Evolutionary conservation across 2,113 vertebrate genomes (phyloP).

Genomic region (Phycodurus eques): DNA sequence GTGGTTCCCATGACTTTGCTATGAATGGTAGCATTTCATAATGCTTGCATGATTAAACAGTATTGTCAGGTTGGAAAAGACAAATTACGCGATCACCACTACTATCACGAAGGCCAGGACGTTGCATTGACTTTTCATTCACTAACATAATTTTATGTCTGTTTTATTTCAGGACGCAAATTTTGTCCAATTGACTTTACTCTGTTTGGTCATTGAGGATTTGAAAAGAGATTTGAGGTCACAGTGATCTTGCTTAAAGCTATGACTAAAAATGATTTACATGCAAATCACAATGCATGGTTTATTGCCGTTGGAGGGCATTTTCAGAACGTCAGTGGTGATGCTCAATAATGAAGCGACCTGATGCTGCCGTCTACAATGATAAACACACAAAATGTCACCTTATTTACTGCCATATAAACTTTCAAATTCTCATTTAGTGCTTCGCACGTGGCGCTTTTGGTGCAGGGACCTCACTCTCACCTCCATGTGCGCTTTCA

Average conservation of each 20-base stretch:
- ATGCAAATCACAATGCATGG: slow-evolving; percentile 27
- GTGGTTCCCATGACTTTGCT: no score
- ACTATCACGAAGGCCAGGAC: neutral
- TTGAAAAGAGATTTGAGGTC: neutral
- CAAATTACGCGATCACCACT: neutral
- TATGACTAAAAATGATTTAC: slow-evolving; percentile 14
- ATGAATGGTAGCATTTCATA: neutral
- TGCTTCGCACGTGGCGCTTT: neutral
- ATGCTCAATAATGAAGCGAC: slow-evolving; percentile 25
- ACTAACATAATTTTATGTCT: neutral
- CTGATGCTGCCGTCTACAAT: slow-evolving; percentile 4
- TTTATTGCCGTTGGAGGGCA: slow-evolving; percentile 19
- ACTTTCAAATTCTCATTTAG: neutral
- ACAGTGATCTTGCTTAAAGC: neutral
- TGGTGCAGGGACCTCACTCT: slow-evolving; percentile 23
- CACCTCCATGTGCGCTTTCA: neutral
- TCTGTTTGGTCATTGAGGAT: neutral
- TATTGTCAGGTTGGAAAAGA: neutral
- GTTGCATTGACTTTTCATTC: neutral
- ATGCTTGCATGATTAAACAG: neutral
- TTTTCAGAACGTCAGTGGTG: slow-evolving; percentile 26
- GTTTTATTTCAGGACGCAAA: neutral
- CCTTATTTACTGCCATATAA: neutral
- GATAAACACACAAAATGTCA: neutral
- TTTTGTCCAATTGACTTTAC: neutral